phyloP scores from a whole-genome alignment of 1,140 invertebrate genomes.

The Nomia melanderi region DNA sequence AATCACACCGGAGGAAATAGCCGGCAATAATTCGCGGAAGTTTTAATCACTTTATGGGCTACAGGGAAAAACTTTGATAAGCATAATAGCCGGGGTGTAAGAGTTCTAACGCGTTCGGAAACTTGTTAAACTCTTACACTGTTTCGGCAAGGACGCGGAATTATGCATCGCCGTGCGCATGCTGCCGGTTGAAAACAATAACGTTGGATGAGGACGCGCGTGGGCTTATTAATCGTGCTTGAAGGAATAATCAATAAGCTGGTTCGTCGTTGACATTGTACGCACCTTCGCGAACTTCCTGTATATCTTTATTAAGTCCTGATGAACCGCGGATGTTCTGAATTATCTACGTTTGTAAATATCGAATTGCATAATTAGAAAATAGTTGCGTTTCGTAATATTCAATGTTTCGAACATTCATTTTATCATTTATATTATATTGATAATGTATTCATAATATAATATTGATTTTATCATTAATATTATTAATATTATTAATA shows the following conservation, averaged over 20 bases:
- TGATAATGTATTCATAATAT: too few relatives aligned
- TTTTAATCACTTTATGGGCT: conserved; percentile 32
- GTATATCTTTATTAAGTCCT: too few relatives aligned
- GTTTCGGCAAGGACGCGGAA: neutral
- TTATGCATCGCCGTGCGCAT: neutral
- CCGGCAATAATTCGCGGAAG: neutral
- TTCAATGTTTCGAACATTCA: too few relatives aligned
- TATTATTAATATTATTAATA: too few relatives aligned
- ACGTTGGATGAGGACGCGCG: neutral
- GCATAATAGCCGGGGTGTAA: neutral
- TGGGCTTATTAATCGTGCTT: neutral
- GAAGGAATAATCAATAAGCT: neutral
- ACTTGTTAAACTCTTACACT: conserved; percentile 23
- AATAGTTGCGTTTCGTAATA: too few relatives aligned
- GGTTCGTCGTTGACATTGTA: neutral
- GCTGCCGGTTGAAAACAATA: neutral
- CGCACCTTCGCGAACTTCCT: neutral
- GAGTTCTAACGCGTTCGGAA: neutral
- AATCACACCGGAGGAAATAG: neutral
- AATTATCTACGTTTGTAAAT: too few relatives aligned
- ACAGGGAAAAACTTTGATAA: conserved; percentile 19
- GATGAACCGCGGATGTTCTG: too few relatives aligned
- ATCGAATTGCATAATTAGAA: too few relatives aligned
- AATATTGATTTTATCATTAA: too few relatives aligned
- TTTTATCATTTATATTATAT: too few relatives aligned